These are phyloP conservation scores for Drosophila prolongata DNA, from an alignment of 2,888 invertebrate genomes.

Conservation along the genomic window DNA sequence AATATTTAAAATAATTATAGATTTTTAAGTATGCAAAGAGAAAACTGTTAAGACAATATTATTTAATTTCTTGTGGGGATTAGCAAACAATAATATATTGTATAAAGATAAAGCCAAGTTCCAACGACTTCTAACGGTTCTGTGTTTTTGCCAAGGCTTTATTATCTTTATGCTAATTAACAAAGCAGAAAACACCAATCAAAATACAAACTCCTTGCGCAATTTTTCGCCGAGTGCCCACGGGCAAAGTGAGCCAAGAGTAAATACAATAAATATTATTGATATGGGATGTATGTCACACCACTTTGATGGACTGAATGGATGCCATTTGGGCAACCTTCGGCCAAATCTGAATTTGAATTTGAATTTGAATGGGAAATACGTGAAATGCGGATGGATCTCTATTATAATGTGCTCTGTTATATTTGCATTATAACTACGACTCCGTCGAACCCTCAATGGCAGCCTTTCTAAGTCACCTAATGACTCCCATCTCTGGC, in stretches of 20 bases:
- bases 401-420: constrained; percentile 48
- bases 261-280: constrained; percentile 22
- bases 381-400: constrained; percentile 62
- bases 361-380: constrained; percentile 63
- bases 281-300: constrained; percentile 35
- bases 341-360: constrained; percentile 37
- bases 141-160: not conserved
- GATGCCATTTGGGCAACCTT: constrained; percentile 55
- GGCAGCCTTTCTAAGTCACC: constrained; percentile 29
- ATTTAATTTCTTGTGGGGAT: constrained; percentile 5
- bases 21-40: not conserved
- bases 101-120: not conserved
- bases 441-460: not conserved
- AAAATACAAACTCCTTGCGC: constrained; percentile 12
- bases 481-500: constrained; percentile 32
- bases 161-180: constrained; percentile 16
- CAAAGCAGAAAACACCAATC: not conserved
- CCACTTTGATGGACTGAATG: constrained; percentile 13
- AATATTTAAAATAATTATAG: not conserved
- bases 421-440: constrained; percentile 61
- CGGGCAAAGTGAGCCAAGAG: constrained; percentile 19
- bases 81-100: not conserved
- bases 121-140: constrained; percentile 15
- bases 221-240: constrained; percentile 10
- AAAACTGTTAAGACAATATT: constrained; percentile 14